Conservation (phyloP, 2,888 invertebrate genomes). For the Folsomia manolachei region DNA sequence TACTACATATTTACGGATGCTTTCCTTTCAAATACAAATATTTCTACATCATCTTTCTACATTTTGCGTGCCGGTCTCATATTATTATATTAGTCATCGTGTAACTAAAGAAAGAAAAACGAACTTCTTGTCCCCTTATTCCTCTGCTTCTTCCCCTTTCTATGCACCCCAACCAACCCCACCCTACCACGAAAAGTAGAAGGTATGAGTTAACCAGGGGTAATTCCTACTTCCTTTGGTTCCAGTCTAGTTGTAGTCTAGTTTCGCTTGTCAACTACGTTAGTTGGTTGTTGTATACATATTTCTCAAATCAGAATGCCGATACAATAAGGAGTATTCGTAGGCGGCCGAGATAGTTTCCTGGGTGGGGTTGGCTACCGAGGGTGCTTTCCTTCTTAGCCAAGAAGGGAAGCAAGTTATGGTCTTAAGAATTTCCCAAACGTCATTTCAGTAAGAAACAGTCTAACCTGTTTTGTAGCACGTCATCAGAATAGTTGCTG, state of each 20-base stretch:
- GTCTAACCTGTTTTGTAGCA: too few species aligned
- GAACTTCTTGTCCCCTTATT: not conserved
- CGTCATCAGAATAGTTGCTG: too few species aligned
- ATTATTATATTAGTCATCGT: not conserved
- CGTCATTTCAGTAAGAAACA: too few species aligned
- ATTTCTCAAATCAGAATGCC: not conserved
- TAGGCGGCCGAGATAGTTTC: not conserved
- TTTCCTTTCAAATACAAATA: not conserved
- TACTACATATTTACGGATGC: too few species aligned
- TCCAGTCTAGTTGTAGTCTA: not conserved
- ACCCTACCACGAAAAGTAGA: not conserved
- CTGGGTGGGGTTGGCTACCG: not conserved
- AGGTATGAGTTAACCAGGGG: not conserved
- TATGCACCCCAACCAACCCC: too few species aligned
- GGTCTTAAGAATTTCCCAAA: not conserved
- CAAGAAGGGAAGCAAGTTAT: not conserved
- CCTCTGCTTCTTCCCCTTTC: not conserved
- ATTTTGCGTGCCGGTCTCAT: not conserved
- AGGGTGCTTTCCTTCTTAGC: not conserved
- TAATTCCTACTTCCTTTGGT: not conserved
- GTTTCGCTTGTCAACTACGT: not conserved
- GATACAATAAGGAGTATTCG: not conserved
- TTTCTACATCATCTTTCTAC: not conserved
- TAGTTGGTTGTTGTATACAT: not conserved
- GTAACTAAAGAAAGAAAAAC: too few species aligned